These are phyloP conservation scores for Dicaeum eximium DNA, from an alignment of 2,113 vertebrate species.

Conservation along the genomic window DNA sequence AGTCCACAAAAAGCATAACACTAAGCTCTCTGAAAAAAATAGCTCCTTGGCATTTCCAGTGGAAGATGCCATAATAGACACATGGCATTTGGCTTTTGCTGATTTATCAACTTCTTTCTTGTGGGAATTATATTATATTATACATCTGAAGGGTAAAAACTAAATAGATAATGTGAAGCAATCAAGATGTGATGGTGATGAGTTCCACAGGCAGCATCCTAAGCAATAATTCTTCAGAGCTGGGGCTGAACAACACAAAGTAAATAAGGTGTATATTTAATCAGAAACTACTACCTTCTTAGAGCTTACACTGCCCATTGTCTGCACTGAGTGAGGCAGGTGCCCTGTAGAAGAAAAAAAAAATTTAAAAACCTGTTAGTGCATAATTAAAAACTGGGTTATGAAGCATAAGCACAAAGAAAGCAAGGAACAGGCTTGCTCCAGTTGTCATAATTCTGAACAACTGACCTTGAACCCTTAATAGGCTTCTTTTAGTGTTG, in stretches of 20 bases:
- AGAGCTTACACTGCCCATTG: not conserved
- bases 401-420: slow-evolving; percentile 4
- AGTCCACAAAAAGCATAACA: not conserved
- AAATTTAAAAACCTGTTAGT: not conserved
- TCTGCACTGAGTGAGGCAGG: not conserved
- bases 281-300: not conserved
- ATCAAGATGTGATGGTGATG: not conserved
- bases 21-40: not conserved
- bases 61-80: not conserved
- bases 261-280: not conserved
- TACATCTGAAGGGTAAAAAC: not conserved
- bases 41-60: not conserved
- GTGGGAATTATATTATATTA: not conserved
- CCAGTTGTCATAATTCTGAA: not conserved
- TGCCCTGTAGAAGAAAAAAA: not conserved
- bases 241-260: not conserved
- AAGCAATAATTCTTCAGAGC: not conserved
- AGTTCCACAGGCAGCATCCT: not conserved
- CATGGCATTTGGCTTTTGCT: not conserved
- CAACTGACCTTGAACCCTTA: not conserved
- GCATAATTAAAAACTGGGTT: slow-evolving; percentile 26
- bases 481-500: not conserved
- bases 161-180: not conserved
- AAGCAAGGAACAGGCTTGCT: slow-evolving; percentile 13
- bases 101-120: not conserved